A percentile compares a stretch with the other conserved stretches of the same genome.
Evolutionary conservation across 2,113 vertebrate genomes (phyloP).

Genomic region (Xiphias gladius): DNA sequence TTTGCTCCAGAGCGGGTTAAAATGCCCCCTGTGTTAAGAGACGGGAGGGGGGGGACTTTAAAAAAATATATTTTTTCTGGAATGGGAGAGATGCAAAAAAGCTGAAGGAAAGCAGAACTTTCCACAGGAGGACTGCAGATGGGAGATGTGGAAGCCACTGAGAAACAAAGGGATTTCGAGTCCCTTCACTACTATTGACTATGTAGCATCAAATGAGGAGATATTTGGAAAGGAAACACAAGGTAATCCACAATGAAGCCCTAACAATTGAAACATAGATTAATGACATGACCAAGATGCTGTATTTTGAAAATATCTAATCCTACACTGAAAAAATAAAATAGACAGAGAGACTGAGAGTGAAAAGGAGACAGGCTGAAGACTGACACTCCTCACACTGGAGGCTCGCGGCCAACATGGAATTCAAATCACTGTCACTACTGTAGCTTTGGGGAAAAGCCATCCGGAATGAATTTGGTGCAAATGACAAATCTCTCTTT

Average conservation of each 20-base stretch:
- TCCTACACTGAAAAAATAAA: background rate
- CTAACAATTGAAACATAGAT: constrained; percentile 8
- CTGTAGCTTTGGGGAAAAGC: background rate
- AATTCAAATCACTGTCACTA: constrained; percentile 14
- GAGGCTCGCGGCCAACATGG: background rate
- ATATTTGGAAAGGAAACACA: background rate
- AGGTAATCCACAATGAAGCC: background rate
- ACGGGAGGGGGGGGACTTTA: background rate
- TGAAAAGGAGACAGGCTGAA: constrained; percentile 2
- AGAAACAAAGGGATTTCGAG: constrained; percentile 8
- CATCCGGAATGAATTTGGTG: background rate
- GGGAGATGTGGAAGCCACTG: background rate
- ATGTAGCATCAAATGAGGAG: background rate
- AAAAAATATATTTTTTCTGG: background rate
- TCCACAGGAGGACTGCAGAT: background rate
- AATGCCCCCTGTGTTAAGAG: background rate
- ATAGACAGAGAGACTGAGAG: background rate
- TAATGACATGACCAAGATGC: constrained; percentile 1
- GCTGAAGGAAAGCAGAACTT: background rate
- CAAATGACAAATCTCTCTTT: constrained; percentile 7
- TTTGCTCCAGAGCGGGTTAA: background rate
- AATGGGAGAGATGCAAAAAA: background rate
- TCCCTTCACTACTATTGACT: constrained; percentile 14
- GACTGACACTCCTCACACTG: constrained; percentile 11
- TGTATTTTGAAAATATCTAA: constrained; percentile 28